Evolutionary conservation across 2,113 vertebrate species (phyloP).

Genomic region (Atrichornis clamosus): DNA sequence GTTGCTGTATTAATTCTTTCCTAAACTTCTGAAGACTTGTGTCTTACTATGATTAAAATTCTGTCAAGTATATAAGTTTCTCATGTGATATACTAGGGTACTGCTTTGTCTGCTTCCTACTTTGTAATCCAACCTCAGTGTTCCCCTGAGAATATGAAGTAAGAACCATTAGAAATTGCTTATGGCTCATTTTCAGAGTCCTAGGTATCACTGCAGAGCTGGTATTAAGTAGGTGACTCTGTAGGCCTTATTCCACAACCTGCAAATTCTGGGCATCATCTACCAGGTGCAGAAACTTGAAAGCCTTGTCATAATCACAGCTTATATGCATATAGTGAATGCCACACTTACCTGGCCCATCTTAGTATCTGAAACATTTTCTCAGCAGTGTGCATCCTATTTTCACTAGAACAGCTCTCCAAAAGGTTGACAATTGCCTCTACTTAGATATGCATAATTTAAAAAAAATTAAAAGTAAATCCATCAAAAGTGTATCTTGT

Average conservation of each 20-base stretch:
- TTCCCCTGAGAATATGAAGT: background rate
- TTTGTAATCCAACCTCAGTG: background rate
- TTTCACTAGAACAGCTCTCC: background rate
- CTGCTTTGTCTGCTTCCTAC: background rate
- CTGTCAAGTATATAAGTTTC: background rate
- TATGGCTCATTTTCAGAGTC: background rate
- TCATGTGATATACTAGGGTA: background rate
- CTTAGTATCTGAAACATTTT: background rate
- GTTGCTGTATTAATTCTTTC: background rate
- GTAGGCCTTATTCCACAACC: background rate
- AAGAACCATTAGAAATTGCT: background rate
- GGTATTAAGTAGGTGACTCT: background rate
- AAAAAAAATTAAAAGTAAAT: background rate
- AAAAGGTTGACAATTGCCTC: background rate
- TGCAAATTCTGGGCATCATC: background rate
- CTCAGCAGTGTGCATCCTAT: background rate
- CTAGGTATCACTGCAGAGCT: background rate
- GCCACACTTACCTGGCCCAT: background rate
- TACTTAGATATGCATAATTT: background rate
- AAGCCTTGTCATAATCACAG: background rate
- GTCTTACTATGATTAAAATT: background rate
- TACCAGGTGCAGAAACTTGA: background rate
- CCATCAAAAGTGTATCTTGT: background rate
- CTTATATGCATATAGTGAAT: background rate
- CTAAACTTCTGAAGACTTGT: background rate